phyloP scores from a whole-genome alignment of 1,140 invertebrate genomes.

The Drosophila albomicans region DNA sequence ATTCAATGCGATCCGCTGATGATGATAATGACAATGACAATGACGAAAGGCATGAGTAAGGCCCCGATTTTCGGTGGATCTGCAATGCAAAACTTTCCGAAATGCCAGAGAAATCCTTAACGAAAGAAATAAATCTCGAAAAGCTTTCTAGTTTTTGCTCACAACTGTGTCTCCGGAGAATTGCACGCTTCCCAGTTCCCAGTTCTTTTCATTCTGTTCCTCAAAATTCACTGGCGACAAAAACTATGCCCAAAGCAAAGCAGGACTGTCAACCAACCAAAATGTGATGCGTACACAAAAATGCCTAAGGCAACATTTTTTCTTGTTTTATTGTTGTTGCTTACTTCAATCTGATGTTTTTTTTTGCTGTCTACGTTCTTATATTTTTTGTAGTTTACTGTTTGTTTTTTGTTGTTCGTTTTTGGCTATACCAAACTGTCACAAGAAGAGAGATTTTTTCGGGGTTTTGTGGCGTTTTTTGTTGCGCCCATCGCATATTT shows the following conservation, averaged over 20 bases:
- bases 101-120: conserved; percentile 72
- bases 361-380: conserved; percentile 47
- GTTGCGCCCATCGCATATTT: conserved; percentile 67
- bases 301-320: conserved; percentile 60
- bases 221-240: conserved; percentile 24
- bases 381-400: conserved; percentile 36
- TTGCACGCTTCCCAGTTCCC: conserved; percentile 66
- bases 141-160: conserved; percentile 75
- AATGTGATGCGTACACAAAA: conserved; percentile 67
- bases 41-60: conserved; percentile 54
- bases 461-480: conserved; percentile 25
- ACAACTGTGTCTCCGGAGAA: conserved; percentile 73
- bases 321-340: conserved; percentile 16
- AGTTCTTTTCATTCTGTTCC: conserved; percentile 11
- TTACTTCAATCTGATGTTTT: conserved; percentile 40
- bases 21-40: conserved; percentile 58
- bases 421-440: conserved; percentile 57
- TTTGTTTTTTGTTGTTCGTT: conserved; percentile 17
- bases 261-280: conserved; percentile 40
- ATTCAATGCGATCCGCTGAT: conserved; percentile 39
- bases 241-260: conserved; percentile 39
- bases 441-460: conserved; percentile 68
- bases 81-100: conserved; percentile 73
- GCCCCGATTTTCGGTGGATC: conserved; percentile 49
- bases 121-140: conserved; percentile 80